Evolutionary conservation across 2,888 invertebrate genomes (phyloP).

Genomic region (Sepiola atlantica): DNA sequence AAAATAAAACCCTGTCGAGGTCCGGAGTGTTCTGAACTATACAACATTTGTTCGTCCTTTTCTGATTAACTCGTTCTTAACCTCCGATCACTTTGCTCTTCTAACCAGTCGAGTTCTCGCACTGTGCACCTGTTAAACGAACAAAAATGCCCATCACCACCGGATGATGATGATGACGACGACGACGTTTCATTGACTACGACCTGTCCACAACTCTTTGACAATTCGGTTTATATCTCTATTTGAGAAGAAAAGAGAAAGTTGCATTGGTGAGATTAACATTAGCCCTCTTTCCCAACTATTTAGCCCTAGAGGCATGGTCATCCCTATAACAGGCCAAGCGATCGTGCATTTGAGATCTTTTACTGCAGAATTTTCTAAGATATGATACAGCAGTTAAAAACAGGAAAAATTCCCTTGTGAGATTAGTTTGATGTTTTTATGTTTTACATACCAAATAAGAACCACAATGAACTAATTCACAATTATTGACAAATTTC

Average conservation of each 20-base stretch:
- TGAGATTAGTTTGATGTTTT: no score
- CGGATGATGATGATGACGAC: background rate
- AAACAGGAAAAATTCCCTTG: no score
- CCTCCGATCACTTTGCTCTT: background rate
- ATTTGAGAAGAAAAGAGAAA: background rate
- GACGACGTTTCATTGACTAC: background rate
- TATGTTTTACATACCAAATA: no score
- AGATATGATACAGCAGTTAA: no score
- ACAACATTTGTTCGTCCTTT: no score
- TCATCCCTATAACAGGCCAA: no score
- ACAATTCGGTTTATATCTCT: background rate
- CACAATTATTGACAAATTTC: no score
- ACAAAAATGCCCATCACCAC: background rate
- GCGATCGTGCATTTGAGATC: no score
- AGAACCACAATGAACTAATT: no score
- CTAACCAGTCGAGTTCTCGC: background rate
- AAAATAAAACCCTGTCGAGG: background rate
- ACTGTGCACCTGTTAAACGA: background rate
- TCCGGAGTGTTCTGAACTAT: background rate
- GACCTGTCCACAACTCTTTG: slow-evolving; percentile 20
- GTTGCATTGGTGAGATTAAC: background rate
- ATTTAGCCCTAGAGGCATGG: background rate
- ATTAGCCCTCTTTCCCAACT: background rate
- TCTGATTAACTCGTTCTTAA: no score
- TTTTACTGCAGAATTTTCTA: no score